These are phyloP conservation scores for Haliclona indistincta DNA, from an alignment of 37 sponge, comb jelly and placozoan genomes.

Conservation along the genomic window DNA sequence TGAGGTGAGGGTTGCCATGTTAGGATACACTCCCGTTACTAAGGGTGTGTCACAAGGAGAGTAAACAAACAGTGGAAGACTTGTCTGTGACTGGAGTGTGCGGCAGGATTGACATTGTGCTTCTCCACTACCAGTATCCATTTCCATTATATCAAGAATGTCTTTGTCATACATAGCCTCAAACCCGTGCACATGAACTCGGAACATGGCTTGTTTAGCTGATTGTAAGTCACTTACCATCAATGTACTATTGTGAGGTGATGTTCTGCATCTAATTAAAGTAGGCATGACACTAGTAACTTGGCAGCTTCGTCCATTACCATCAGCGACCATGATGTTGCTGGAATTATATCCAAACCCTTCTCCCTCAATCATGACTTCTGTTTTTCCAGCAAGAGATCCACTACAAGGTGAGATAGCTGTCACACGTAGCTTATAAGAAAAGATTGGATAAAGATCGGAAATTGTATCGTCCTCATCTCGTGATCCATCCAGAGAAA, in stretches of 20 bases:
- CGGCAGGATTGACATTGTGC: too few species aligned
- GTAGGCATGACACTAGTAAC: conserved; percentile 26
- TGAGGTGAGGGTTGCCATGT: neutral
- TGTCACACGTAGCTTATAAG: conserved; percentile 46
- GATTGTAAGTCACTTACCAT: neutral
- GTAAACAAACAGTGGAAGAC: conserved; percentile 6
- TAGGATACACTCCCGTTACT: conserved; percentile 29
- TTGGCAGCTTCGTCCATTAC: conserved; percentile 35
- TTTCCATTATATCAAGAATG: neutral
- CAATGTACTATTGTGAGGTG: conserved; percentile 5
- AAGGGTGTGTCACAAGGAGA: conserved; percentile 43
- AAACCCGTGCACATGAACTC: conserved; percentile 26
- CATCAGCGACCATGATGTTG: conserved; percentile 21
- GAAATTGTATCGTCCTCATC: neutral
- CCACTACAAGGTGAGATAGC: conserved; percentile 39
- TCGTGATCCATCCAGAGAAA: neutral
- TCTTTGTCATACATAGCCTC: conserved; percentile 11
- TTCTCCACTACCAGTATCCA: neutral
- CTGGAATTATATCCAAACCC: conserved; percentile 23
- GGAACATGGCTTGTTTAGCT: neutral
- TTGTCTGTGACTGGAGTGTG: neutral
- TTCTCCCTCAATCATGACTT: conserved; percentile 39
- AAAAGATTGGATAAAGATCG: conserved; percentile 17
- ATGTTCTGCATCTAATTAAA: conserved; percentile 50
- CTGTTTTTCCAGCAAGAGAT: conserved; percentile 52